Base-by-base conservation (phyloP, 2,113 vertebrate species). In the Ctenodactylus gundi region DNA sequence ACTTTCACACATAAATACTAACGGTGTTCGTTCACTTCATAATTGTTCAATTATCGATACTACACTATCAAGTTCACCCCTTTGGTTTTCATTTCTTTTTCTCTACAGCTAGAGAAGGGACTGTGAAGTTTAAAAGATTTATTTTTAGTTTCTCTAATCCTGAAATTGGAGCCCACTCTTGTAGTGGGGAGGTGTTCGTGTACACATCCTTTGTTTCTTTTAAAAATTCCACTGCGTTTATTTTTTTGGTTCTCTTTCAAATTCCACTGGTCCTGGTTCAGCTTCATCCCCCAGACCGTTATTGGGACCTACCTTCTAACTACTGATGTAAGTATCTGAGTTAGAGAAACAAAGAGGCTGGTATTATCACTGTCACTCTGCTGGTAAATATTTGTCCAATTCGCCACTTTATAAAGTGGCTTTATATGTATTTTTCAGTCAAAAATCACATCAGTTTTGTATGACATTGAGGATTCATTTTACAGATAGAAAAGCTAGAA, bases 201-300 rank as follows among this genome's bases (percentile, higher is more conserved):
- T 65, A 72, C 39, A 72, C 75, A 86, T 88, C 57, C 39, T 91
- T 96, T 85, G 49, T 92, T 91, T 58, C 65, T 89, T 85, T 89
- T 94, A 83, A 49, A 83, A 60, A 93, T 80, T 80, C 13, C 58
- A 84, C 81, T 57, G 36, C 87, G 65, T 91, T 76, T 94, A 82
- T 86, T 86, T 88, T 60, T 88, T 89, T 90, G 58, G 64, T 94
- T 93, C 67, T 88, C 80, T 90, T 96, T 57, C 60, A 93, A 88
- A 90, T 94, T 85, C 83, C 23, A 12, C 8, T 95, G 51, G 18
- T 55, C 41, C 75, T 85, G 44, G 78, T 78, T 96, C 51, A 64
- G 8, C 67, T 92, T 83, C 73, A 36, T 78, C 82, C 29, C 20
- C 46, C 57, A 94, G 67, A 92, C 57, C 57, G 23, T 18, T 85